Base-by-base conservation (phyloP, 1,140 invertebrate species). In the Muscidifurax raptorellus region DNA sequence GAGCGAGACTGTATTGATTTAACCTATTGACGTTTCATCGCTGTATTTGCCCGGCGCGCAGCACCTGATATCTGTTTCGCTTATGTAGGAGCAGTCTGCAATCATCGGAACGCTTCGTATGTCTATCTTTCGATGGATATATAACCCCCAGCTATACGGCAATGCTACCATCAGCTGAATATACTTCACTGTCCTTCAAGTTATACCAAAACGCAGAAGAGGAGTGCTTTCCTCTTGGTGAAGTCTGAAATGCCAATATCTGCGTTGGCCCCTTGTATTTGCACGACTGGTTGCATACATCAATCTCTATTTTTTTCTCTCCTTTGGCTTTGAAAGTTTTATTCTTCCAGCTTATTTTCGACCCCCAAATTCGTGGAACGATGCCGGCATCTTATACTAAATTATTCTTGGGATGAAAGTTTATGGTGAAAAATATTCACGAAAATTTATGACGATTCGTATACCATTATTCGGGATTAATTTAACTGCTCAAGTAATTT, bases 31-130 rank as follows among this genome's bases (percentile, higher is more conserved):
- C 22, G 32, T 74, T 74, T n/a, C 71, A n/a, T 74, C 32, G 71
- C 15, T 40, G 22, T 74, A 74, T 74, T 74, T 74, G 32, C 30
- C 27, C 52, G 72, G 22, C 30, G 44, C 6, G 18, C 40, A 72
- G 40, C 77, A 59, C 36, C 69, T 74, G 44, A 13, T 47, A 52
- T 69, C 69, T 74, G 85, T 85, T 71, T 67, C 82, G 80, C 76
- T 79, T 71, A 82, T n/a, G 76, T 74, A 74, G 32, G 32, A 74
- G 80, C 77, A 83, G 86, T 86, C 85, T 81, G 84, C 85, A 84
- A 87, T 78, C 85, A 83, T 82, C 66, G 36, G 28, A 47, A 59
- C 30, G 76, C 66, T 30, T 69, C 66, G 81, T 59, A 25, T 52
- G 28, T 22, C 69, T 27, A 76, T 74, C 67, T 67, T 44, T 77